Conservation (phyloP, 2,797 vertebrate genomes). For the Ciconia nigra region DNA sequence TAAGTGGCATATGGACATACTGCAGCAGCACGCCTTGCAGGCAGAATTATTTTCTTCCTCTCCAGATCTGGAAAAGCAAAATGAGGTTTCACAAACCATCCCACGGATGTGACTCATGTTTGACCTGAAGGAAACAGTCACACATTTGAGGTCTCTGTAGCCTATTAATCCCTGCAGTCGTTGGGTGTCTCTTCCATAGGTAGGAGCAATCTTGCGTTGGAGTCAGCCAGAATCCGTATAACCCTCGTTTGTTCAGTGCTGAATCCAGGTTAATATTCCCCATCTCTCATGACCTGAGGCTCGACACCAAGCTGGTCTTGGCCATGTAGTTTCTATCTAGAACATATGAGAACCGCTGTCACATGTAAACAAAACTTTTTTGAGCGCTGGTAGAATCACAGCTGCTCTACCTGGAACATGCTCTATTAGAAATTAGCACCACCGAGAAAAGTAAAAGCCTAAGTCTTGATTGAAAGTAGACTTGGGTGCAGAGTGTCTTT, state of each 20-base stretch:
- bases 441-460: neutral
- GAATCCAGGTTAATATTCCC: neutral
- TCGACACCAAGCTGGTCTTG: neutral
- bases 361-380: neutral
- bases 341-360: neutral
- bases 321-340: neutral
- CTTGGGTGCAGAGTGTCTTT: neutral
- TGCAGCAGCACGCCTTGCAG: neutral
- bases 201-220: fast-evolving
- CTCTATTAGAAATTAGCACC: neutral
- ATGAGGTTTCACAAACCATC: neutral
- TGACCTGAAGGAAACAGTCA: neutral
- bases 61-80: neutral
- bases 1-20: neutral
- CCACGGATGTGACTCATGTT: fast-evolving
- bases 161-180: fast-evolving
- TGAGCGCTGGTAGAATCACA: neutral
- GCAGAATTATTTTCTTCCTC: neutral
- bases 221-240: neutral
- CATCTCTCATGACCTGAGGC: neutral
- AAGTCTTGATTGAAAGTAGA: neutral
- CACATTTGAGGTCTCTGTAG: neutral
- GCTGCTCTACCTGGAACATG: neutral
- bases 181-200: neutral
- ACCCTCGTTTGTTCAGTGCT: fast-evolving